Evolutionary conservation across 2,797 vertebrate species (phyloP).

Genomic region (Atherinosoma microstoma): DNA sequence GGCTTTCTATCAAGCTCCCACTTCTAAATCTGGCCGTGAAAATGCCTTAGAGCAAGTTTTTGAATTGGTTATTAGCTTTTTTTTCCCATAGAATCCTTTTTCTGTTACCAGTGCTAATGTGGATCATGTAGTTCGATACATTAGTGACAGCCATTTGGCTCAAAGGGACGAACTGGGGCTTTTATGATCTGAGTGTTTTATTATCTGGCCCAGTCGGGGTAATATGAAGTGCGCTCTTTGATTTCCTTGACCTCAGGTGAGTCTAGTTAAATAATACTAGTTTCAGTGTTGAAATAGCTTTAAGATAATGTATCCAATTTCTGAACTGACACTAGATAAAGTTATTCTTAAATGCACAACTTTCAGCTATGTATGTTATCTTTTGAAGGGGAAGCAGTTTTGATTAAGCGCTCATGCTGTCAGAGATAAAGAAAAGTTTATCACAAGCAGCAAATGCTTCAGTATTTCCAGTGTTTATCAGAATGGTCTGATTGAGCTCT

Average conservation of each 20-base stretch:
- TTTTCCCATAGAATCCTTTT: conserved; percentile 61
- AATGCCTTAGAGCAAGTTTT: conserved; percentile 36
- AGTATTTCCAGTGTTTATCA: conserved; percentile 69
- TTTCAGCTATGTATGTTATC: conserved; percentile 49
- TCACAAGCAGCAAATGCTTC: conserved; percentile 52
- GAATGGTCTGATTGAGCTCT: conserved; percentile 59
- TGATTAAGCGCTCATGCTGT: conserved; percentile 51
- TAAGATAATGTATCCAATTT: conserved; percentile 58
- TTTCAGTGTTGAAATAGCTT: conserved; percentile 63
- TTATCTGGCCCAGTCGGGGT: conserved; percentile 73
- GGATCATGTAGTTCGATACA: conserved; percentile 70
- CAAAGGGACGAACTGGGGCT: conserved; percentile 60
- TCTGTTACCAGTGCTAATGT: conserved; percentile 62
- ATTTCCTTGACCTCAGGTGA: conserved; percentile 69
- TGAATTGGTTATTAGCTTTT: conserved; percentile 64
- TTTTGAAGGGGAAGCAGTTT: conserved; percentile 36
- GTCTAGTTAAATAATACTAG: conserved; percentile 59
- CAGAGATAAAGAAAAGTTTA: conserved; percentile 65
- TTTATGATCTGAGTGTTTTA: conserved; percentile 81
- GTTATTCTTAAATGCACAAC: conserved; percentile 56
- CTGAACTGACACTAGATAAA: conserved; percentile 42
- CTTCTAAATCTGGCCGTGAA: conserved; percentile 37
- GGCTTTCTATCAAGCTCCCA: conserved; percentile 37
- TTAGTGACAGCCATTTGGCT: conserved; percentile 71
- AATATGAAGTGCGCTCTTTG: conserved; percentile 70